phyloP scores from a whole-genome alignment of 2,797 vertebrate species.

The Ataeniobius toweri region DNA sequence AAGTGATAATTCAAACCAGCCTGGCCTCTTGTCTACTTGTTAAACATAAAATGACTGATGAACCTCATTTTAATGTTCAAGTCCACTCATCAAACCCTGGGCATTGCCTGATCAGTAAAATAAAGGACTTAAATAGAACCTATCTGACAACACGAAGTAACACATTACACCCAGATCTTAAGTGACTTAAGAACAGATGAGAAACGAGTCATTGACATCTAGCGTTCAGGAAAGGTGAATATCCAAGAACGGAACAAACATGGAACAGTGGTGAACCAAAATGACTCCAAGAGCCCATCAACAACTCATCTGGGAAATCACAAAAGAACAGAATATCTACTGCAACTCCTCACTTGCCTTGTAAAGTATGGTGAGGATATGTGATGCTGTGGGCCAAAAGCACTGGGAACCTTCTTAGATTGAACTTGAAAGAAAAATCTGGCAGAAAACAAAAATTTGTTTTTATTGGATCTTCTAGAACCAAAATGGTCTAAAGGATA shows the following conservation, averaged over 20 bases:
- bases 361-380: too few relatives aligned
- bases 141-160: background rate
- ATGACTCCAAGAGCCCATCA: too few relatives aligned
- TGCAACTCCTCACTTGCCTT: too few relatives aligned
- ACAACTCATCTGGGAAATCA: background rate
- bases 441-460: too few relatives aligned
- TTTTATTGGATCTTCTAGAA: too few relatives aligned
- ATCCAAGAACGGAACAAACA: background rate
- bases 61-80: background rate
- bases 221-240: background rate
- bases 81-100: background rate
- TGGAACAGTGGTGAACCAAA: background rate
- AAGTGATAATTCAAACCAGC: background rate
- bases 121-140: background rate
- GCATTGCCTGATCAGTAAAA: background rate
- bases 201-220: too few relatives aligned
- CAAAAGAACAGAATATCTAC: background rate
- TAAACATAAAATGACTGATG: background rate
- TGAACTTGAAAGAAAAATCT: too few relatives aligned
- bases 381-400: background rate
- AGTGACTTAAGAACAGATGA: background rate
- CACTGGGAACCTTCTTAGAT: background rate
- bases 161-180: background rate
- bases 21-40: background rate
- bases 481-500: too few relatives aligned